Evolutionary conservation across 2,113 vertebrate genomes (phyloP).

Genomic region (Neolamprologus hecqui): DNA sequence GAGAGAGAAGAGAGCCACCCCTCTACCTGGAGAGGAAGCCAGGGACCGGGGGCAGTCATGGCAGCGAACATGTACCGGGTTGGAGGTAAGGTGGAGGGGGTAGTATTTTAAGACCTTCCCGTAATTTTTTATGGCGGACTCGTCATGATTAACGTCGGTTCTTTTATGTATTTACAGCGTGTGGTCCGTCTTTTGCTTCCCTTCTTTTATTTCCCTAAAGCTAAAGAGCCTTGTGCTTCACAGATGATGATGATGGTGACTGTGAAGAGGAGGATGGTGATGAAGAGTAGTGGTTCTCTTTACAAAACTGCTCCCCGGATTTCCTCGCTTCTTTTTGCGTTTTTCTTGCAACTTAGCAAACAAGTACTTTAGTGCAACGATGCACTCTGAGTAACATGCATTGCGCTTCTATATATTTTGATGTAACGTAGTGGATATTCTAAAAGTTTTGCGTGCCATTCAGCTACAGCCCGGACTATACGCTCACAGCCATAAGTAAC

Average conservation of each 20-base stretch:
- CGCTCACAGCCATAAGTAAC: not conserved
- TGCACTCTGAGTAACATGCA: not conserved
- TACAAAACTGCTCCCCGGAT: not conserved
- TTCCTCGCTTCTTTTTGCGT: conserved; percentile 10
- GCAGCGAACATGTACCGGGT: conserved; percentile 86
- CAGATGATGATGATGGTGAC: conserved; percentile 55
- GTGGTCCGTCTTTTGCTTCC: conserved; percentile 52
- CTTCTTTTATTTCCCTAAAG: conserved; percentile 66
- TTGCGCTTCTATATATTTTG: not conserved
- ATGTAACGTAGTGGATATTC: not conserved
- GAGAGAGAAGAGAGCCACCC: conserved; percentile 56
- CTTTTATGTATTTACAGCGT: conserved; percentile 40
- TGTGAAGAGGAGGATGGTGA: conserved; percentile 64
- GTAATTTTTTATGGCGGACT: conserved; percentile 12
- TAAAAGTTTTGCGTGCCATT: conserved; percentile 53
- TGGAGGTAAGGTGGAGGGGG: conserved; percentile 70
- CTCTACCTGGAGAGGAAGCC: conserved; percentile 75
- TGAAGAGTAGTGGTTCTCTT: conserved; percentile 52
- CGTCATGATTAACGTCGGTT: conserved; percentile 21
- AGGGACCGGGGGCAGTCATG: conserved; percentile 75
- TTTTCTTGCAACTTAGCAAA: conserved; percentile 3
- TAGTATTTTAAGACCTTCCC: not conserved
- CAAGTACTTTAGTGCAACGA: not conserved
- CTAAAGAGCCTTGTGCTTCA: conserved; percentile 62
- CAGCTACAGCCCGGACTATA: not conserved